Evolutionary conservation across 1,140 invertebrate genomes (phyloP).

Genomic region (Macrocentrus cingulum): DNA sequence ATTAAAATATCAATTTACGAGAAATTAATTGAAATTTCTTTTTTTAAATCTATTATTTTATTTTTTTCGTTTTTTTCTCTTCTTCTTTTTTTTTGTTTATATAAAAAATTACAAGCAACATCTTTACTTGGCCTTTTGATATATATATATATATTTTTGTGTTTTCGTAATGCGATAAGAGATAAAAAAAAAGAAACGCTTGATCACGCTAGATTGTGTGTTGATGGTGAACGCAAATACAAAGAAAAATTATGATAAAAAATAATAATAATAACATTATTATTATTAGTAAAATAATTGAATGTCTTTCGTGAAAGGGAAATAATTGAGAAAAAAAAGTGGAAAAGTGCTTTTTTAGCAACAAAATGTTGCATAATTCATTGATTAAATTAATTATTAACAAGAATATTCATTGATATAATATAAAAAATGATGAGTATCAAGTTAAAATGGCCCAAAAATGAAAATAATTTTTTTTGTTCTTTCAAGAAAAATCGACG

Average conservation of each 20-base stretch:
- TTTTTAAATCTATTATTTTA: constrained; percentile 29
- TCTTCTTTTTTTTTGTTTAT: constrained; percentile 5
- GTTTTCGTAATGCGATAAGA: constrained; percentile 11
- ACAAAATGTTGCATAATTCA: constrained; percentile 11
- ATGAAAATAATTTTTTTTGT: no score
- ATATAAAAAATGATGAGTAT: constrained; percentile 17
- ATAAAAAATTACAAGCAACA: background rate
- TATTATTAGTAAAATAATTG: background rate
- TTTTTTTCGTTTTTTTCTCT: constrained; percentile 16
- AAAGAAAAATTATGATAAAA: background rate
- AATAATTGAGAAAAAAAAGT: no score
- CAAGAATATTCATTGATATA: constrained; percentile 27
- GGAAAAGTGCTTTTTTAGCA: constrained; percentile 21
- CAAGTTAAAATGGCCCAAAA: no score
- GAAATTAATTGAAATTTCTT: constrained; percentile 31
- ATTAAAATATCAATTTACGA: constrained; percentile 52
- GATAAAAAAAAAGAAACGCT: constrained; percentile 18
- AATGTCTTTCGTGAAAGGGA: constrained; percentile 18
- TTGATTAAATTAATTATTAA: constrained; percentile 23
- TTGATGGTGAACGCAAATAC: constrained; percentile 17
- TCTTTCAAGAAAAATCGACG: constrained; percentile 24
- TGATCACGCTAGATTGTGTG: constrained; percentile 20
- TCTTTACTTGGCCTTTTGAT: background rate
- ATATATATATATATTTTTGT: background rate
- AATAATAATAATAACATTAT: constrained; percentile 7